Conservation (phyloP, 2,888 invertebrate species). For the Hypomecis atomaria region DNA sequence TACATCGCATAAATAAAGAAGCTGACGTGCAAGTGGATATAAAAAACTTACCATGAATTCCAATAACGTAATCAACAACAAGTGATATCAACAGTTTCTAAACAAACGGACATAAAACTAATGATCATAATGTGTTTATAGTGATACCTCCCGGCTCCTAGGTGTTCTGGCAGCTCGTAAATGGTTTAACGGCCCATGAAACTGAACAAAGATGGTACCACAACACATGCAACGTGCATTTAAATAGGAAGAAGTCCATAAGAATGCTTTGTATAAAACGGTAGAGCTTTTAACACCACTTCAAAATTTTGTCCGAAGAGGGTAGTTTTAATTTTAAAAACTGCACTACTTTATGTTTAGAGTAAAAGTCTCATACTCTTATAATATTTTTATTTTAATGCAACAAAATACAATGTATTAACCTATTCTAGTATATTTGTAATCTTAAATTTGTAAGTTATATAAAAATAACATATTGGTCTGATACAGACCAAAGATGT, state of each 20-base stretch:
- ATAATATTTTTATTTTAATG: slow-evolving; percentile 52
- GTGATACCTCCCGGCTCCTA: not conserved
- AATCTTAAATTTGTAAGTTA: slow-evolving; percentile 34
- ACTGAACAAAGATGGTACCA: slow-evolving; percentile 17
- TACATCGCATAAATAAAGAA: not conserved
- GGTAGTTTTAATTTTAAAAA: not conserved
- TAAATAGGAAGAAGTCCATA: not conserved
- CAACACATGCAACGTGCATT: slow-evolving; percentile 28
- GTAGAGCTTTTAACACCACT: too few relatives aligned
- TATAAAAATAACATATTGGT: slow-evolving; percentile 55
- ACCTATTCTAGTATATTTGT: slow-evolving; percentile 29
- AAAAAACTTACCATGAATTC: slow-evolving; percentile 13
- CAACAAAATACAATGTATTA: slow-evolving; percentile 48
- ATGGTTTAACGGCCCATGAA: slow-evolving; percentile 23
- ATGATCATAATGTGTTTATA: slow-evolving; percentile 22
- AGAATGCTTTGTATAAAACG: too few relatives aligned
- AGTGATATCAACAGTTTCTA: slow-evolving; percentile 17
- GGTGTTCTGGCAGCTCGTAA: slow-evolving; percentile 14
- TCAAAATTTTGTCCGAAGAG: too few relatives aligned
- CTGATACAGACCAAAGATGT: slow-evolving; percentile 77
- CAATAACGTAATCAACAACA: slow-evolving; percentile 5
- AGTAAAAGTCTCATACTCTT: slow-evolving; percentile 36
- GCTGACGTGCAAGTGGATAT: slow-evolving; percentile 1
- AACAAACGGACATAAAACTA: slow-evolving; percentile 17
- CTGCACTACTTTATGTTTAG: not conserved